These are phyloP conservation scores for Nasonia vitripennis DNA, from an alignment of 1,140 invertebrate species.

Conservation along the genomic window DNA sequence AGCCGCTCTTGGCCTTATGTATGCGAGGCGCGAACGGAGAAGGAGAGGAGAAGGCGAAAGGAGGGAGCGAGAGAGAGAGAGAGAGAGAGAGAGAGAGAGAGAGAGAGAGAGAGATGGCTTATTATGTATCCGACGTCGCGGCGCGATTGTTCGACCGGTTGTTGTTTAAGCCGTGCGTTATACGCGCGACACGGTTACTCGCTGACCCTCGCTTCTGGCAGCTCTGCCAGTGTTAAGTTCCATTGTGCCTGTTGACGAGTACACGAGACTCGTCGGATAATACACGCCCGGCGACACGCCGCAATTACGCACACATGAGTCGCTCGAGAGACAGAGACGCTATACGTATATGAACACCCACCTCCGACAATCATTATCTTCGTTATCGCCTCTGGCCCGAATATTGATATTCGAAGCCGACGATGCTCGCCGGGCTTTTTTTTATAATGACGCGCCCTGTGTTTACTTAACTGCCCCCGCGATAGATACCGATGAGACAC, in stretches of 20 bases:
- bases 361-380: conserved; percentile 33
- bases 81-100: conserved; percentile 17
- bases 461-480: not conserved
- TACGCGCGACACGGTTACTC: conserved; percentile 70
- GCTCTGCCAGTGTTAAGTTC: conserved; percentile 67
- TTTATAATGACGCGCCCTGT: not conserved
- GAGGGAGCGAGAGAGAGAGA: not conserved
- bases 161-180: conserved; percentile 69
- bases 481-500: not conserved
- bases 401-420: conserved; percentile 35
- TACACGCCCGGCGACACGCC: conserved; percentile 55
- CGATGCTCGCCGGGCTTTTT: not conserved
- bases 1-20: conserved; percentile 55
- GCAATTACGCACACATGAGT: conserved; percentile 55
- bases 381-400: conserved; percentile 27
- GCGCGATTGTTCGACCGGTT: conserved; percentile 68
- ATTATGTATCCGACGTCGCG: conserved; percentile 69
- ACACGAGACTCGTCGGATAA: conserved; percentile 63
- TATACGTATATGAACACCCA: not conserved
- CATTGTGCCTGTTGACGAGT: conserved; percentile 67
- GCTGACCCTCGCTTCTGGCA: conserved; percentile 60
- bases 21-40: conserved; percentile 50
- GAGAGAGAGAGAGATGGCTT: conserved; percentile 53
- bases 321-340: conserved; percentile 36
- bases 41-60: not conserved